Evolutionary conservation across 53 echinoderm and acorn worm genomes (phyloP), one percentile per base, ranked within the genome.

Genomic region (Actinopyga echinites): DNA sequence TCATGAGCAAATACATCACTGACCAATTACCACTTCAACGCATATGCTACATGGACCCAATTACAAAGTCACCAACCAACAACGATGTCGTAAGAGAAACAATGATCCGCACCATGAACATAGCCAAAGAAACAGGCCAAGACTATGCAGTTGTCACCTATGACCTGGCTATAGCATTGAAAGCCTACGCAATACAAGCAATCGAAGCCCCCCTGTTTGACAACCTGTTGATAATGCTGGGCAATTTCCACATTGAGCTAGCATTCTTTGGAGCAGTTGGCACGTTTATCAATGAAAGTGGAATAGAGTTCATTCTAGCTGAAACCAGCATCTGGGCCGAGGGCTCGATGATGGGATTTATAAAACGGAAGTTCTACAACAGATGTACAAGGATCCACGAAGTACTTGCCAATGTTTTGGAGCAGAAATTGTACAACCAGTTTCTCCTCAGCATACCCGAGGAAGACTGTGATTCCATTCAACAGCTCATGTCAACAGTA

Each of bases 11-110:
- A 75, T 87, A 58, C 22, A 64, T 81, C 23, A 49, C 79, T 21
- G 91, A 91, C 43, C 54, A 30, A 6, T 42, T 91, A 21, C 91
- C 91, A 59, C n/a, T n/a, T n/a, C n/a, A n/a, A n/a, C n/a, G n/a
- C n/a, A n/a, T n/a, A n/a, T n/a, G n/a, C n/a, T n/a, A 91, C 62
- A 91, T 91, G 91, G 84, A 87, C 42, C 91, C 91, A 24, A 90
- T 90, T 33, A 44, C 90, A 9, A 74, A 30, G 45, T 86, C 91
- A 3, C 91, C 92, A 52, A 92, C 92, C 6, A 89, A 65, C 20
- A 92, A 92, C 64, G 91, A 85, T 92, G 30, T 21, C 29, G 62
- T 62, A 10, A 32, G 88, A 36, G 89, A 92, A 28, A 92, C 88
- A 4, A 92, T 92, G 88, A 34, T 75, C 20, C 62, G 83, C 6